These are phyloP conservation scores for Psilanteris sp. DNA, from an alignment of 1,140 invertebrate species.

Conservation along the genomic window DNA sequence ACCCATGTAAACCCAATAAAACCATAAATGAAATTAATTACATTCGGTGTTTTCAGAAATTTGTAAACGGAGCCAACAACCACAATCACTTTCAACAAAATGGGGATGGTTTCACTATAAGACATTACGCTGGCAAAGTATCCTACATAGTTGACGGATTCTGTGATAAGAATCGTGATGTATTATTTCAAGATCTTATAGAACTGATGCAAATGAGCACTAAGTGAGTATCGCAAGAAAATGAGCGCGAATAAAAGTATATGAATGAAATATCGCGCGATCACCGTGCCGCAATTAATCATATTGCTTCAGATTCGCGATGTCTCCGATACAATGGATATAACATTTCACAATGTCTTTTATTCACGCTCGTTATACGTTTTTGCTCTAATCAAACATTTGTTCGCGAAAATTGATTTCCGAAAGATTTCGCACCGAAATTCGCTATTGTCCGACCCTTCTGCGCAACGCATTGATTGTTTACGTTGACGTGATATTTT, in stretches of 20 bases:
- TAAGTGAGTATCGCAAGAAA: slow-evolving; percentile 80
- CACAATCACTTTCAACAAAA: slow-evolving; percentile 84
- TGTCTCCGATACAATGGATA: slow-evolving; percentile 11
- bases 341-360: slow-evolving; percentile 15
- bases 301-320: slow-evolving; percentile 5
- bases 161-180: slow-evolving; percentile 88
- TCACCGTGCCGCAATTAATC: slow-evolving; percentile 43
- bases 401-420: no score
- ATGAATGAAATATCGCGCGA: slow-evolving; percentile 43
- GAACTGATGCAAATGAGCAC: slow-evolving; percentile 86
- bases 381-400: neutral
- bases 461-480: no score
- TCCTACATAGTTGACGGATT: slow-evolving; percentile 86
- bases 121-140: slow-evolving; percentile 88
- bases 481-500: no score
- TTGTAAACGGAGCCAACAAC: slow-evolving; percentile 79
- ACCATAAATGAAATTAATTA: no score
- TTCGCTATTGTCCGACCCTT: no score
- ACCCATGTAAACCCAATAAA: no score
- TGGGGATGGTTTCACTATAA: slow-evolving; percentile 84
- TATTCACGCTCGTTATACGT: neutral
- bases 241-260: slow-evolving; percentile 28
- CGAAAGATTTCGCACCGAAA: no score
- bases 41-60: no score
- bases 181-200: slow-evolving; percentile 86